Evolutionary conservation across 2,797 vertebrate species (phyloP).

Genomic region (Sarcoramphus papa): DNA sequence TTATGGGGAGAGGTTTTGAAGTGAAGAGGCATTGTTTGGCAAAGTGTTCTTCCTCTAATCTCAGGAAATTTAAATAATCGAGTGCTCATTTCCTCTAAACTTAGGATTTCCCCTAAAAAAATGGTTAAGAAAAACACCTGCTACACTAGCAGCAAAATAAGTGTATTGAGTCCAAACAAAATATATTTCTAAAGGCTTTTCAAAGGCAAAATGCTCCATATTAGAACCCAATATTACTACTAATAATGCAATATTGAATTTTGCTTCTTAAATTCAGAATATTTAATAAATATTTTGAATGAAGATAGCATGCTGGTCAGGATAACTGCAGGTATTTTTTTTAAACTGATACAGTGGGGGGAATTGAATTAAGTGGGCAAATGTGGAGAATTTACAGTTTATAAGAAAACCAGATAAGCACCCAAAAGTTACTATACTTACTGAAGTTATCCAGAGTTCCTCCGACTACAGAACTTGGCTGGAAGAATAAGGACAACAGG

Average conservation of each 20-base stretch:
- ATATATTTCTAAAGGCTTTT: background rate
- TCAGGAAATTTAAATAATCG: conserved; percentile 84
- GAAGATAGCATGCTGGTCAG: background rate
- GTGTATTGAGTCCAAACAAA: background rate
- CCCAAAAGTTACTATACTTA: background rate
- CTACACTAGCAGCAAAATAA: conserved; percentile 49
- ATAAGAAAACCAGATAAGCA: background rate
- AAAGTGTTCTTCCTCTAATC: conserved; percentile 88
- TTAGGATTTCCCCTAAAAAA: conserved; percentile 69
- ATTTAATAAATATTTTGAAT: background rate
- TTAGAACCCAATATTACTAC: background rate
- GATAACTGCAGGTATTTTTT: background rate
- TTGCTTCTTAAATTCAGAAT: background rate
- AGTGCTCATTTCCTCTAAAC: conserved; percentile 78
- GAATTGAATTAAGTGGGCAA: background rate
- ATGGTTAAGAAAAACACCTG: conserved; percentile 78
- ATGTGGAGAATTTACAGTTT: background rate
- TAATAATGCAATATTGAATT: background rate
- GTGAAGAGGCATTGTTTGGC: conserved; percentile 94
- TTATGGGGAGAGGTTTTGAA: conserved; percentile 90
- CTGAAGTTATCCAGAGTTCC: background rate
- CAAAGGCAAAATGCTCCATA: background rate
- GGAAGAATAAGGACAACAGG: background rate
- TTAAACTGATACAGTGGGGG: background rate
- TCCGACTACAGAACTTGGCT: background rate